phyloP scores from a whole-genome alignment of 37 sponge, comb jelly and placozoan species.

The Hexactinellida sp. region DNA sequence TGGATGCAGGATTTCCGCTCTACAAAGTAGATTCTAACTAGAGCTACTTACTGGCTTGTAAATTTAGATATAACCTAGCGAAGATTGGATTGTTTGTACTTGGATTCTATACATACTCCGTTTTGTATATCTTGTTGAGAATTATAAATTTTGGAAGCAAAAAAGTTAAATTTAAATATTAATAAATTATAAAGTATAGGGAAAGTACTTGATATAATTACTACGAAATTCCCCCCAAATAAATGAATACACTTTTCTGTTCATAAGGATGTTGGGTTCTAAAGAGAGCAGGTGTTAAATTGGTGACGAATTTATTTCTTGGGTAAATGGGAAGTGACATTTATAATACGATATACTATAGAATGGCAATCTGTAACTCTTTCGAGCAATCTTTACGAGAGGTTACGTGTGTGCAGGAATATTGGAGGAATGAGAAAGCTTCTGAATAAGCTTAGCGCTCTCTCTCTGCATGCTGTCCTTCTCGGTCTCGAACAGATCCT shows the following conservation, averaged over 20 bases:
- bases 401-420: neutral
- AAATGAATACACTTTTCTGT: too few species aligned
- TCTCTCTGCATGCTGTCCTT: neutral
- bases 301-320: neutral
- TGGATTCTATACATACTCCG: neutral
- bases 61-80: neutral
- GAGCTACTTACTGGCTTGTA: neutral
- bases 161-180: neutral
- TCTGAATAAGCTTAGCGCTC: neutral
- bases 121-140: neutral
- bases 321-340: neutral
- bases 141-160: neutral
- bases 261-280: too few species aligned
- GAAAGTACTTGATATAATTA: too few species aligned
- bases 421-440: neutral
- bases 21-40: neutral
- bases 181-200: too few species aligned
- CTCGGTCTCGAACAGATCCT: neutral
- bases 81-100: neutral
- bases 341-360: neutral
- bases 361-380: neutral
- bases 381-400: neutral
- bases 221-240: too few species aligned
- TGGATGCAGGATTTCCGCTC: slow-evolving; percentile 13
- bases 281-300: too few species aligned